Evolutionary conservation across 1,140 invertebrate species (phyloP).

Genomic region (Cotesia chilonis): DNA sequence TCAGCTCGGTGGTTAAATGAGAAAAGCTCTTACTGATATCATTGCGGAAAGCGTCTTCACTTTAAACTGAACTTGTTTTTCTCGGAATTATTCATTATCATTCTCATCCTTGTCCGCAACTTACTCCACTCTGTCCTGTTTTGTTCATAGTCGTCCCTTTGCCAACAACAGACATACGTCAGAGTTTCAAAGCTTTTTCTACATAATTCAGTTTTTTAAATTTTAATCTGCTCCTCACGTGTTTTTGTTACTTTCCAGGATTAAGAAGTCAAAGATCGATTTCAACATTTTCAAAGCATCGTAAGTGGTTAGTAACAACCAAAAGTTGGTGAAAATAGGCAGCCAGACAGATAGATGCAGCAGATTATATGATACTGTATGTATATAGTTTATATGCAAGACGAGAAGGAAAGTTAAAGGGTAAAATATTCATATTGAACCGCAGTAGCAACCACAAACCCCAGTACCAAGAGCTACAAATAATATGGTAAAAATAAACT

Average conservation of each 20-base stretch:
- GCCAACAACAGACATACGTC: slow-evolving; percentile 27
- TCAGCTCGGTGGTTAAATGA: slow-evolving; percentile 28
- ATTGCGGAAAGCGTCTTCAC: slow-evolving; percentile 33
- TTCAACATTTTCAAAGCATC: background rate
- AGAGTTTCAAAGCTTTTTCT: slow-evolving; percentile 20
- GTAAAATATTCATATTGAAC: slow-evolving; percentile 53
- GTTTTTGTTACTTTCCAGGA: slow-evolving; percentile 44
- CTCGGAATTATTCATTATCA: slow-evolving; percentile 56
- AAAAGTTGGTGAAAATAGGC: slow-evolving; percentile 17
- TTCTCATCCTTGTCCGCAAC: slow-evolving; percentile 46
- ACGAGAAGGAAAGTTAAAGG: slow-evolving; percentile 46
- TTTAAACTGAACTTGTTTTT: slow-evolving; percentile 54
- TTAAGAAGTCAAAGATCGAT: slow-evolving; percentile 30
- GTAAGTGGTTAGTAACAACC: slow-evolving; percentile 20
- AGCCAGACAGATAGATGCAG: slow-evolving; percentile 11
- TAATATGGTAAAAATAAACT: slow-evolving; percentile 12
- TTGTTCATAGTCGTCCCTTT: slow-evolving; percentile 36
- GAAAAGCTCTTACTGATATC: slow-evolving; percentile 36
- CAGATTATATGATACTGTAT: background rate
- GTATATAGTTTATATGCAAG: slow-evolving; percentile 27
- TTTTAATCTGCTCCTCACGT: slow-evolving; percentile 29
- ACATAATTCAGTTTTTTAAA: no score
- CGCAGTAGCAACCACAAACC: slow-evolving; percentile 25
- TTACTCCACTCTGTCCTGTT: background rate
- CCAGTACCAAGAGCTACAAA: slow-evolving; percentile 19